Conservation (phyloP, 1,140 invertebrate genomes). For the Pteromalus puparum region DNA sequence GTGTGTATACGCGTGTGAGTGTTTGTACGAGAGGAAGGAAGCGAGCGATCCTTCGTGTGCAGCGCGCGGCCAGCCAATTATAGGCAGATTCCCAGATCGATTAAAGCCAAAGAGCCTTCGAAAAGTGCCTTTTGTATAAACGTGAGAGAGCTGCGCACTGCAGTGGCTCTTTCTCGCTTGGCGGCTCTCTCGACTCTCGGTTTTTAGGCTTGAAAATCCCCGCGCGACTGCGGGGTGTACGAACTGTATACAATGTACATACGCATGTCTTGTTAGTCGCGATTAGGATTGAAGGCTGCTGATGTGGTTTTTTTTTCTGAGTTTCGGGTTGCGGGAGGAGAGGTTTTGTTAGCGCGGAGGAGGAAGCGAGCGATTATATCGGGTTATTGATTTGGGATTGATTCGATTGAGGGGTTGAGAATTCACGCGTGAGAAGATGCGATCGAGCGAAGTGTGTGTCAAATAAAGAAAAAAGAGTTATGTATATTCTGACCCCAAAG, state of each 20-base stretch:
- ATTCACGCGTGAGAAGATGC: too few species aligned
- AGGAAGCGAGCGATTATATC: slow-evolving; percentile 22
- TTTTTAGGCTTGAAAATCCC: slow-evolving; percentile 23
- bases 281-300: slow-evolving; percentile 49
- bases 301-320: slow-evolving; percentile 12
- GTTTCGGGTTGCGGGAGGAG: not conserved
- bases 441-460: too few species aligned
- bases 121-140: slow-evolving; percentile 39
- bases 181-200: not conserved
- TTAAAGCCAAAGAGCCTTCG: slow-evolving; percentile 37
- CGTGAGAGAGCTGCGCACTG: not conserved
- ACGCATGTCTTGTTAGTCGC: slow-evolving; percentile 15
- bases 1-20: not conserved
- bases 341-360: not conserved
- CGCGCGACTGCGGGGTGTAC: not conserved
- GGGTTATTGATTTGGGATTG: not conserved
- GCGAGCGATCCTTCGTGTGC: slow-evolving; percentile 21
- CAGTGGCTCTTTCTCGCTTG: not conserved
- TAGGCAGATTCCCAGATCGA: slow-evolving; percentile 48
- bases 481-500: too few species aligned
- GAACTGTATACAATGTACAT: too few species aligned
- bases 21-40: not conserved
- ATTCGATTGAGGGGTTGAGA: too few species aligned
- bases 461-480: too few species aligned
- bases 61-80: slow-evolving; percentile 44